Base-by-base conservation (phyloP, 2,797 vertebrate species). In the Capromys pilorides region DNA sequence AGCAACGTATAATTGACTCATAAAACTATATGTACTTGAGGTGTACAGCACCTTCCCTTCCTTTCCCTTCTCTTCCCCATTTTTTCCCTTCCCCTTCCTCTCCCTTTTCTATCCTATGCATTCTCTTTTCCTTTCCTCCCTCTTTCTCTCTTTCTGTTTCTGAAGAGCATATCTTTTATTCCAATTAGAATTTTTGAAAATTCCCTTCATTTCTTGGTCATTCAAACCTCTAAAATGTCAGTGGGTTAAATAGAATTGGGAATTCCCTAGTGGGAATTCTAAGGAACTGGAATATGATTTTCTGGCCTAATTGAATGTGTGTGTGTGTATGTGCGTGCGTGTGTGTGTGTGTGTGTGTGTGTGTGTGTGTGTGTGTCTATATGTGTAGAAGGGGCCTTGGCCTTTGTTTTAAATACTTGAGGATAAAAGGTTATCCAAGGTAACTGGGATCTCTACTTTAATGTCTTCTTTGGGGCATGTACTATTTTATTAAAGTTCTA, bases 241-340 rank as follows among this genome's bases (percentile, higher is more conserved):
- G 54, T 19, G 54, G 14, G 14, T 57, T 57, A 57, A 41, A 64
- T 22, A 64, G 26, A 28, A 81, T 64, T 71, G 21, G 7, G 12
- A 54, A 31, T 89, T 31, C 54, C 77, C 5, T 39, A 96, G 85
- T 49, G 1, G 8, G 73, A 96, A 85, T 80, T 21, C 81, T 83
- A 96, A 36, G n/a, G 61, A 79, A n/a, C 28, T 87, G 62, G 59
- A 41, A 88, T 96, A 31, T 71, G 71, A 33, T 82, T 91, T 49
- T 88, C 24, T 86, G 41, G 10, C 24, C n/a, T n/a, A 33, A 85
- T 84, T 64, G 22, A 86, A 31, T 54, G 6, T 69, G 93, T 73
- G 13, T 45, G 45, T 54, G 51, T n/a, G n/a, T n/a, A n/a, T n/a
- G n/a, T n/a, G n/a, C n/a, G n/a, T n/a, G n/a, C n/a, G n/a, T n/a